Conservation (phyloP, 1,140 invertebrate genomes). For the Drosophila sucinea region DNA sequence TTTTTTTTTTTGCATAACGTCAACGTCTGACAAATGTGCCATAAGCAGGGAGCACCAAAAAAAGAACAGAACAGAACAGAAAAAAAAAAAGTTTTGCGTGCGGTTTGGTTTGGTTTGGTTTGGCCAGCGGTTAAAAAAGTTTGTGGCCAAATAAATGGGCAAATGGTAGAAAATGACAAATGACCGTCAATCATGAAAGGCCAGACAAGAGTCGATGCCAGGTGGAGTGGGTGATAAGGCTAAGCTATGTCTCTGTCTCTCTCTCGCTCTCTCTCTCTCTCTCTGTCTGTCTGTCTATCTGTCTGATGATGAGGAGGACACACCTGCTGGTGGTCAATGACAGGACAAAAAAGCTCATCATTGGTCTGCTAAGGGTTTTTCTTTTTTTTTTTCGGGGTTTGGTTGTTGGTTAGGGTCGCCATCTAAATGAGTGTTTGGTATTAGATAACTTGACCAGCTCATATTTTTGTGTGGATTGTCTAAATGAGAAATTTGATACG, state of each 20-base stretch:
- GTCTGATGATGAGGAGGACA: conserved; percentile 41
- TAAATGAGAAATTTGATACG: conserved; percentile 43
- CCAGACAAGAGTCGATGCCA: conserved; percentile 50
- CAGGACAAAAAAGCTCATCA: conserved; percentile 67
- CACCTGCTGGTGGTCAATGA: conserved; percentile 74
- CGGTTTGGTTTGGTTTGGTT: conserved; percentile 47
- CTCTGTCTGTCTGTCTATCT: neutral
- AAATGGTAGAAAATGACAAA: conserved; percentile 82
- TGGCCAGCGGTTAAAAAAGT: conserved; percentile 72
- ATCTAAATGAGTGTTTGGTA: conserved; percentile 70
- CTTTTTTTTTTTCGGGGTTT: neutral
- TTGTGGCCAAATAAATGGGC: conserved; percentile 76
- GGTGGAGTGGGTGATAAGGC: conserved; percentile 48
- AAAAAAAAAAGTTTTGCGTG: conserved; percentile 65
- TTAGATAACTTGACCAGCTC: conserved; percentile 59
- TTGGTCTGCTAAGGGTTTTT: conserved; percentile 41
- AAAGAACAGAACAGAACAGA: too few relatives aligned
- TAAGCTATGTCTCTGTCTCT: conserved; percentile 62
- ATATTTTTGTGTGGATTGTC: conserved; percentile 58
- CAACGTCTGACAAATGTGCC: conserved; percentile 78
- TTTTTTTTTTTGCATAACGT: conserved; percentile 70
- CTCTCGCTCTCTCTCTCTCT: neutral
- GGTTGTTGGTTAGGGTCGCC: conserved; percentile 25
- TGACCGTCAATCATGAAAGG: conserved; percentile 83
- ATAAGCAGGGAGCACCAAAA: conserved; percentile 59